A percentile compares a stretch with the other conserved stretches of the same genome.
These are phyloP conservation scores for Parnassius mnemosyne DNA, from an alignment of 2,888 invertebrate genomes.

Conservation along the genomic window DNA sequence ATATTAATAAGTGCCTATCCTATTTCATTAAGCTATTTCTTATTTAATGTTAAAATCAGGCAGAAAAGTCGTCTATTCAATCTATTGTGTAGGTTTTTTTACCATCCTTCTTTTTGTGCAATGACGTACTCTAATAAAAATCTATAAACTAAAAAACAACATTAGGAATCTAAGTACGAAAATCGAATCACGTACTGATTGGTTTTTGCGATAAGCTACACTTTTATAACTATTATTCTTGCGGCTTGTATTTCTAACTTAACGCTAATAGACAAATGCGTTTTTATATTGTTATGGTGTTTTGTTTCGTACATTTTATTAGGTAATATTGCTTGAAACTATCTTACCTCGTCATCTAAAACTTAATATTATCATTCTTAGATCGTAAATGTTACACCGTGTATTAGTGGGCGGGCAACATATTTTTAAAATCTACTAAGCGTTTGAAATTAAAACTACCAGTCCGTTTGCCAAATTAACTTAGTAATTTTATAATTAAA, in stretches of 20 bases:
- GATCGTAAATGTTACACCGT: no score
- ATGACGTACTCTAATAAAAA: constrained; percentile 49
- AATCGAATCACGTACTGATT: constrained; percentile 73
- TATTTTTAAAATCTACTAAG: no score
- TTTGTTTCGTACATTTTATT: background rate
- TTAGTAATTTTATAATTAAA: no score
- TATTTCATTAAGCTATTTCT: constrained; percentile 34
- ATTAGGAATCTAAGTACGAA: constrained; percentile 42
- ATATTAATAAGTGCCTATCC: constrained; percentile 1
- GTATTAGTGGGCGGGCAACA: no score
- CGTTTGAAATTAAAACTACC: no score
- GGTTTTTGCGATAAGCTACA: constrained; percentile 56
- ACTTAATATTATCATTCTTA: no score
- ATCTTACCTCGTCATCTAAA: no score
- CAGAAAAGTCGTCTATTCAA: constrained; percentile 40
- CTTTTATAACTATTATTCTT: constrained; percentile 41
- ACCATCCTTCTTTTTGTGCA: constrained; percentile 45
- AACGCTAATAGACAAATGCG: constrained; percentile 26
- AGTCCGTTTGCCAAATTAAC: no score
- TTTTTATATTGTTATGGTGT: constrained; percentile 24
- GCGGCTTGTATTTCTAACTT: constrained; percentile 30
- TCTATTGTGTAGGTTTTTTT: constrained; percentile 57
- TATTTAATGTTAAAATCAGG: constrained; percentile 35
- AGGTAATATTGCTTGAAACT: background rate
- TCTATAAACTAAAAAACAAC: constrained; percentile 46